A percentile compares a stretch with the other conserved stretches of the same genome.
phyloP scores from a whole-genome alignment of 2,797 vertebrate species.

The Liasis olivaceus region DNA sequence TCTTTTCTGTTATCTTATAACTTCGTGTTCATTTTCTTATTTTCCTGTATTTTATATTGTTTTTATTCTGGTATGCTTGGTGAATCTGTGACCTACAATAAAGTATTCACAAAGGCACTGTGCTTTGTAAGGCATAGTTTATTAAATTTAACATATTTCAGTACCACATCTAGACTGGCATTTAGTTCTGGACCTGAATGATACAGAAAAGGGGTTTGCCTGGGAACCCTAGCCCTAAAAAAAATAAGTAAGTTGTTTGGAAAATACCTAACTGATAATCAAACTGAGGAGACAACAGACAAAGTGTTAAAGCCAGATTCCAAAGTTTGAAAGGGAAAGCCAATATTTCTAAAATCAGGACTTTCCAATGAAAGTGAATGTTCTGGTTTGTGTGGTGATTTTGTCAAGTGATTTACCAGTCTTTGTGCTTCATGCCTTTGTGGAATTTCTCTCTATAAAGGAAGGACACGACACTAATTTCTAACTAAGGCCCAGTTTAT shows the following conservation, averaged over 20 bases:
- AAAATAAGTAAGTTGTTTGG: background rate
- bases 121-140: background rate
- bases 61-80: background rate
- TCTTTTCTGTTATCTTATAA: background rate
- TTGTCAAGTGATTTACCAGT: background rate
- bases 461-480: background rate
- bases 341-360: background rate
- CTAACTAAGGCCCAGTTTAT: background rate
- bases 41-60: background rate
- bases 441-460: background rate
- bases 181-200: background rate
- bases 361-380: background rate
- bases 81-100: background rate
- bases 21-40: background rate
- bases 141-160: background rate
- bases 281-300: background rate
- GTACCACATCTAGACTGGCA: background rate
- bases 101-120: background rate
- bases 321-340: background rate
- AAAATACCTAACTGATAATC: background rate
- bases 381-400: background rate
- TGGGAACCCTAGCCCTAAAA: background rate
- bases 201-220: background rate
- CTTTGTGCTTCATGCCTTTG: background rate
- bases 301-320: background rate